Percentiles rank a stretch among this genome's conserved stretches.
phyloP scores from a whole-genome alignment of 2,113 vertebrate species.

The Emydocephalus ijimae region DNA sequence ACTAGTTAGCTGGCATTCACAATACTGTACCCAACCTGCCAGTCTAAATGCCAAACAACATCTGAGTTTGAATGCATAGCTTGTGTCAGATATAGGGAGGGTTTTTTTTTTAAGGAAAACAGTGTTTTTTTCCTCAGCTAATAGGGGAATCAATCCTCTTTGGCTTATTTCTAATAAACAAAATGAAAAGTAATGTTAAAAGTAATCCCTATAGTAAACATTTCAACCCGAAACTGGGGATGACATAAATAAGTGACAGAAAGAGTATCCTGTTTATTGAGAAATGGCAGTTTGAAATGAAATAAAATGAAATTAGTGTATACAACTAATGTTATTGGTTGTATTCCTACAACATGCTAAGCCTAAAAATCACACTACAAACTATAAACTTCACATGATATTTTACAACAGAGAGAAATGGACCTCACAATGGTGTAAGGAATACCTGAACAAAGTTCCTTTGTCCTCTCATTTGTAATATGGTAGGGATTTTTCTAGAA shows the following conservation, averaged over 20 bases:
- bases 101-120: not conserved
- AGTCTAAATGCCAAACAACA: not conserved
- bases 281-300: not conserved
- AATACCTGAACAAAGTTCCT: not conserved
- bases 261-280: not conserved
- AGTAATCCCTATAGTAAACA: not conserved
- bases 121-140: not conserved
- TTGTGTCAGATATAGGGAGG: not conserved
- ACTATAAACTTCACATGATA: not conserved
- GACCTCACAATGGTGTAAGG: not conserved
- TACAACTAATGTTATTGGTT: not conserved
- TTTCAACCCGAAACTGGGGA: not conserved
- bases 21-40: not conserved
- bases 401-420: not conserved
- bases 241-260: not conserved
- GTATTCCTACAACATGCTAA: not conserved
- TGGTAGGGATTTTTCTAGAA: not conserved
- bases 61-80: not conserved
- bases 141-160: not conserved
- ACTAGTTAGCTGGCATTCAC: not conserved
- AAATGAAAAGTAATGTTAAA: not conserved
- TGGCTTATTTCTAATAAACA: not conserved
- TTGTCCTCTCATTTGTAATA: not conserved
- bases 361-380: not conserved
- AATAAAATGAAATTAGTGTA: not conserved